Conservation (phyloP, 2,113 vertebrate genomes). For the Panurus biarmicus region DNA sequence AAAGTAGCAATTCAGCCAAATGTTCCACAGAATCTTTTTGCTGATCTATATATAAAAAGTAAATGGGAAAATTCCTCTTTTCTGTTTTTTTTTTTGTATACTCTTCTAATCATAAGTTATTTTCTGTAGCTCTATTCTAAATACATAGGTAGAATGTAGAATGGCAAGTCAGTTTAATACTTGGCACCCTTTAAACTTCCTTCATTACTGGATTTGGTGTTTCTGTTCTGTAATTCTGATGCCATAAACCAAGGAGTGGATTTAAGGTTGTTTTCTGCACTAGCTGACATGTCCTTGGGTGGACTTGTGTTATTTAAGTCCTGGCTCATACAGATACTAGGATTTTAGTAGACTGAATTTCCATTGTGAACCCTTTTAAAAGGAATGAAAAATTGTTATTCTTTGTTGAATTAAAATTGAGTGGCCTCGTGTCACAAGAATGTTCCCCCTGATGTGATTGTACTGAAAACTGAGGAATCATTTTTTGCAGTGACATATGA, state of each 20-base stretch:
- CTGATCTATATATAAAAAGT: not conserved
- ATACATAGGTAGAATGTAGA: not conserved
- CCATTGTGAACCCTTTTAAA: not conserved
- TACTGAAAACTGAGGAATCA: not conserved
- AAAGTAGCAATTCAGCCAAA: not conserved
- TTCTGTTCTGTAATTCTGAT: not conserved
- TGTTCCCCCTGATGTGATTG: not conserved
- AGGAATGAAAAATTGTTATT: accelerated
- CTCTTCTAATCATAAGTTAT: not conserved
- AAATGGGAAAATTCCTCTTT: not conserved
- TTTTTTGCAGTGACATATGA: not conserved
- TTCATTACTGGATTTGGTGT: not conserved
- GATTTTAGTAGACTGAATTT: not conserved
- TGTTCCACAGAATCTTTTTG: not conserved
- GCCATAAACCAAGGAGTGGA: not conserved
- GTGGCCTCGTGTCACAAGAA: not conserved
- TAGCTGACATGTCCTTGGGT: not conserved
- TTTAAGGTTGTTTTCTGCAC: not conserved
- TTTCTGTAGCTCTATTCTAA: not conserved
- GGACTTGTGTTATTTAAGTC: not conserved
- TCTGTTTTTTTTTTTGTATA: accelerated
- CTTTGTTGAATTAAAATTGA: not conserved
- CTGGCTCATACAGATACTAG: not conserved
- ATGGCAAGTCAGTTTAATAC: not conserved
- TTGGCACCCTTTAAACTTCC: not conserved